Base-by-base conservation (phyloP, 2,113 vertebrate genomes). In the Etheostoma cragini region DNA sequence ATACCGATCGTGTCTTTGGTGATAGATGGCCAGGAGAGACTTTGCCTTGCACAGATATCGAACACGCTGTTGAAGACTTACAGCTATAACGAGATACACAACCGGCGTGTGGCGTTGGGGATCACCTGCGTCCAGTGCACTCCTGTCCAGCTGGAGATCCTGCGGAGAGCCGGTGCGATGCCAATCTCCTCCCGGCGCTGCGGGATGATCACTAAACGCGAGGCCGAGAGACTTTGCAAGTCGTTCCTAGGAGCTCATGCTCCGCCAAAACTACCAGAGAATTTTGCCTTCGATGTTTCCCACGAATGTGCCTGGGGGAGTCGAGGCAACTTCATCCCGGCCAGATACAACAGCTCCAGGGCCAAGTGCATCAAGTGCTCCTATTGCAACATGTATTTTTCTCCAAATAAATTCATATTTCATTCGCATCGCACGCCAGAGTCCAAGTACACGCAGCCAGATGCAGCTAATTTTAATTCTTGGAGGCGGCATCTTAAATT, bases 71-170 rank as follows among this genome's bases (percentile, higher is more conserved):
- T 98, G 75, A 98, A 98, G 92, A 95, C 96, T 89, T 98, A 97
- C 91, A 98, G 97, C 91, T 98, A 98, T 75, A 98, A 98, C 94
- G 97, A 98, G 91, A 98, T 98, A 63, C 97, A 98, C 94, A 98
- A 98, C 89, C 93, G 97, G 42, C 96, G 97, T 5, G 97, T 98
- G 91, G 97, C 97, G n/a, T 94, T 98, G 83, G 97, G 97, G 47
- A 98, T 98, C 95, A 98, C 97, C 45, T 98, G 97, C 82, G 97
- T 98, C 76, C 97, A 98, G 91, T 98, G 97, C 93, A 98, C 97
- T 16, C 97, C 97, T 0, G 97, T 98, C 5, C 97, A 98, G 90
- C 94, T 98, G 93, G 97, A 98, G 94, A 97, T 98, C 72, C 90
- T 98, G 86, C 94, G 97, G 50, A 93, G 97, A 47, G 97, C 97